Base-by-base conservation (phyloP, 2,888 invertebrate genomes). In the Thereva nobilitata region DNA sequence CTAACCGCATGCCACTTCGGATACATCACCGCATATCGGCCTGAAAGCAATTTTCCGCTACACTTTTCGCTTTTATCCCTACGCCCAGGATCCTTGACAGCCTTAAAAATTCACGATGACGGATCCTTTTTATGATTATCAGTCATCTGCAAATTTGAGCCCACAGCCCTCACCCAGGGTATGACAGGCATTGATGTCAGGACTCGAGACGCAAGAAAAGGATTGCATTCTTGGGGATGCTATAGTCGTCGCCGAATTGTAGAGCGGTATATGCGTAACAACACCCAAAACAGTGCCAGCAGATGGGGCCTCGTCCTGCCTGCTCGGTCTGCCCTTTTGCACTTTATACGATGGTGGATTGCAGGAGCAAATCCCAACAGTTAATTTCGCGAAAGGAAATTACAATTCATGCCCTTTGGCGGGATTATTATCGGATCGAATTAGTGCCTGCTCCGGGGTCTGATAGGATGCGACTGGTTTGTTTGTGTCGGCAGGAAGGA, bases 381-480 rank as follows among this genome's bases (percentile, higher is more conserved):
- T 78, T 78, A 78, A 78, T 79, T 78, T 76, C 76, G 76, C 78
- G 78, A 78, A 78, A 78, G 79, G 78, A 79, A 79, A 79, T 79
- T 79, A 78, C 78, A 78, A 77, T 79, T 78, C 77, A 75, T 78
- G 76, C 77, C 78, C 78, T 76, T 76, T 76, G 77, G 78, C 78
- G 74, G 74, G 74, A 78, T 77, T 76, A 77, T 78, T 78, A 79
- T 79, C 78, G 75, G 76, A 78, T 78, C 76, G 78, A 78, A 78
- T 78, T 78, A 79, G 78, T 76, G 78, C 78, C 47, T 56, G 44
- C 45, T 41, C 50, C 35, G 37, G 34, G 47, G 49, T n/a, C 45
- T 45, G 47, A 47, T 5, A 10, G 57, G 45, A 45, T 37, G 59
- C 34, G 38, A 2, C 45, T 49, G 49, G 49, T 59, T 59, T 59